These are phyloP conservation scores for Brevipalpus yothersi DNA, from an alignment of 1,140 invertebrate genomes.

Conservation along the genomic window DNA sequence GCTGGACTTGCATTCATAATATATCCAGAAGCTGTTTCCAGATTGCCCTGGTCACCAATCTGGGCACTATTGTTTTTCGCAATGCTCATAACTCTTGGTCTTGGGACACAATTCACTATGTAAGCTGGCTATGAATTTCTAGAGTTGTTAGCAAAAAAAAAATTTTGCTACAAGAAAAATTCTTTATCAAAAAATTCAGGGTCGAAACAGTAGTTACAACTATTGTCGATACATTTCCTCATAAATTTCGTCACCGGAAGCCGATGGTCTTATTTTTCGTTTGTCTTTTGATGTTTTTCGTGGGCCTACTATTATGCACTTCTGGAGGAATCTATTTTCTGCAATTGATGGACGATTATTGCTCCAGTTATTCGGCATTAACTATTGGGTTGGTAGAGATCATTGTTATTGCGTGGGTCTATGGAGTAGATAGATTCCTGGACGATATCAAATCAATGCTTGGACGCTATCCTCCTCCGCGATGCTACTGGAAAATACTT, in stretches of 20 bases:
- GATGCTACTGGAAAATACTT: conserved; percentile 43
- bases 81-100: conserved; percentile 32
- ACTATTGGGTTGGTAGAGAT: conserved; percentile 34
- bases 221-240: conserved; percentile 15
- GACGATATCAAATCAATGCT: conserved; percentile 49
- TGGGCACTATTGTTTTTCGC: conserved; percentile 32
- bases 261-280: conserved; percentile 15
- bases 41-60: conserved; percentile 18
- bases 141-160: too few species aligned
- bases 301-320: conserved; percentile 24
- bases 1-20: conserved; percentile 11
- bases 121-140: neutral
- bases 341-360: conserved; percentile 27
- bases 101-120: conserved; percentile 22
- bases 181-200: neutral
- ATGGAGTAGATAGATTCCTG: conserved; percentile 51
- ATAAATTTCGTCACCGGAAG: conserved; percentile 13
- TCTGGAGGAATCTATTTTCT: conserved; percentile 28
- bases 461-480: conserved; percentile 33
- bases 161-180: neutral
- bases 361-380: conserved; percentile 24
- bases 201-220: conserved; percentile 17
- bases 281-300: conserved; percentile 20
- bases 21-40: conserved; percentile 20
- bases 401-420: conserved; percentile 51